phyloP scores from a whole-genome alignment of 2,888 invertebrate species.

The Euproctis similis region DNA sequence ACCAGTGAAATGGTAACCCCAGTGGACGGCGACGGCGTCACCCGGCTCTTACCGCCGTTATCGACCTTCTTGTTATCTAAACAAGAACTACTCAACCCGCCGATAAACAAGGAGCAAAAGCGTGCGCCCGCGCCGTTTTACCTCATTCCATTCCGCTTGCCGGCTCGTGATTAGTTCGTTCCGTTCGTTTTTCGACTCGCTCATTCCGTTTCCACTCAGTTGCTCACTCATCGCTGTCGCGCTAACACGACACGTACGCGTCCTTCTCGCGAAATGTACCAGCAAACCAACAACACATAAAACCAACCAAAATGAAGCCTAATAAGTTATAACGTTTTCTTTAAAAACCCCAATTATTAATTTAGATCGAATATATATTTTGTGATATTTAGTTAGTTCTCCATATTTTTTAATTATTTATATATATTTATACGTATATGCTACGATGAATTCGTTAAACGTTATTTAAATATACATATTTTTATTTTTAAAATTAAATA shows the following conservation, averaged over 20 bases:
- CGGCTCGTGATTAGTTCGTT: slow-evolving; percentile 58
- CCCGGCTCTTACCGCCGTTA: slow-evolving; percentile 37
- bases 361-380: slow-evolving; percentile 71
- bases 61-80: slow-evolving; percentile 64
- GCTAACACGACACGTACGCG: slow-evolving; percentile 54
- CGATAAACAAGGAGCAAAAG: slow-evolving; percentile 72
- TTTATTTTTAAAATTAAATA: slow-evolving; percentile 38
- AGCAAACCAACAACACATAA: slow-evolving; percentile 72
- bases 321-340: slow-evolving; percentile 72
- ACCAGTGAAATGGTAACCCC: no score
- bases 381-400: slow-evolving; percentile 74
- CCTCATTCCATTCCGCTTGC: slow-evolving; percentile 62
- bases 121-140: slow-evolving; percentile 69
- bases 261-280: slow-evolving; percentile 65
- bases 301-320: slow-evolving; percentile 73
- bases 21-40: slow-evolving; percentile 25
- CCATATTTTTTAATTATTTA: slow-evolving; percentile 62
- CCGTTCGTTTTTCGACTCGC: slow-evolving; percentile 33
- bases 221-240: slow-evolving; percentile 62
- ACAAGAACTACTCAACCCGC: slow-evolving; percentile 56
- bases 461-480: slow-evolving; percentile 54
- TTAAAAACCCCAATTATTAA: slow-evolving; percentile 59
- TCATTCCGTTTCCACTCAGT: slow-evolving; percentile 45
- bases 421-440: no score
- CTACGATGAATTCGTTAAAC: slow-evolving; percentile 66